Conservation (phyloP, 2,113 vertebrate species). For the Tragelaphus imberbis region DNA sequence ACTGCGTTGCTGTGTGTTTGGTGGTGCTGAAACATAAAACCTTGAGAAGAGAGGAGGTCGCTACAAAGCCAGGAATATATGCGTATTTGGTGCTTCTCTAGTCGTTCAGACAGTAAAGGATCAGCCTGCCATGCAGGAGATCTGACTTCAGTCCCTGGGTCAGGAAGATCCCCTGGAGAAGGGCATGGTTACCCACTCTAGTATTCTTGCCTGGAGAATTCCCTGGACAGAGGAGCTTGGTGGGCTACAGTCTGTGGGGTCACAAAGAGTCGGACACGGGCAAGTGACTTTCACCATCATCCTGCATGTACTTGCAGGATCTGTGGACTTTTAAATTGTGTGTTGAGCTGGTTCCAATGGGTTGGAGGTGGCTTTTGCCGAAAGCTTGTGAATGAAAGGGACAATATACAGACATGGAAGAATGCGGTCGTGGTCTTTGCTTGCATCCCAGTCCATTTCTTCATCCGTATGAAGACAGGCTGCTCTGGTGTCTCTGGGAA, state of each 20-base stretch:
- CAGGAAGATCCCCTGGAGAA: background rate
- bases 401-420: rapidly evolving
- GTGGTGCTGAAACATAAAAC: background rate
- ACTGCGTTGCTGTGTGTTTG: background rate
- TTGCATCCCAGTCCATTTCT: background rate
- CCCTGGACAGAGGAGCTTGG: background rate
- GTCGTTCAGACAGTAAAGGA: background rate
- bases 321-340: background rate
- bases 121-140: background rate
- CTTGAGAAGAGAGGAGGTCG: background rate
- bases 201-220: background rate
- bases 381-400: background rate
- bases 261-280: background rate
- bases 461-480: background rate
- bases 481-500: too few relatives aligned
- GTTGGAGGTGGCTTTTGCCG: background rate
- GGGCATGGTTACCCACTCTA: background rate
- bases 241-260: background rate
- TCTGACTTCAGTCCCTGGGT: background rate
- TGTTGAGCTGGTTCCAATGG: rapidly evolving
- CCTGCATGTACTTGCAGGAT: background rate
- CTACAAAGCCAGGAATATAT: background rate
- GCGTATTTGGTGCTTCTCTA: background rate
- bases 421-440: background rate
- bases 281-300: background rate